phyloP scores from a whole-genome alignment of 2,888 invertebrate genomes.

The Peribatodes rhomboidaria region DNA sequence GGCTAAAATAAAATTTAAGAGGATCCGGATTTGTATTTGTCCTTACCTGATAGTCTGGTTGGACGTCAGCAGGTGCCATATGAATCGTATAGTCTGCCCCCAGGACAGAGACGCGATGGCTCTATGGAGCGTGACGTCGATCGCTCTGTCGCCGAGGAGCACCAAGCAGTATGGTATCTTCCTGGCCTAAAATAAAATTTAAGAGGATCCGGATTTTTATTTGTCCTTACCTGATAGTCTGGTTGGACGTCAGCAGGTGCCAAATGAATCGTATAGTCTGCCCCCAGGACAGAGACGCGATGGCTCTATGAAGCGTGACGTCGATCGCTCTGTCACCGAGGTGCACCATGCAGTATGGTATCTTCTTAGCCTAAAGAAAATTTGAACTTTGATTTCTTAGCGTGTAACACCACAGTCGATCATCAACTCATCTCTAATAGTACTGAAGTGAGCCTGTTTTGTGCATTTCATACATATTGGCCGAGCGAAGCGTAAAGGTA shows the following conservation, averaged over 20 bases:
- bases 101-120: conserved; percentile 94
- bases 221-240: conserved; percentile 90
- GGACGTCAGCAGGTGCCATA: conserved; percentile 94
- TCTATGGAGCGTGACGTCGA: conserved; percentile 95
- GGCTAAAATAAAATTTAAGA: not conserved
- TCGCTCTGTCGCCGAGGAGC: conserved; percentile 97
- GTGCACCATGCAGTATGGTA: conserved; percentile 91
- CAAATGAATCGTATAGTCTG: conserved; percentile 95
- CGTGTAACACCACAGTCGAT: not conserved
- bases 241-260: conserved; percentile 93
- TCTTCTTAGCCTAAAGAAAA: conserved; percentile 11
- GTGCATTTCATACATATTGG: too few species aligned
- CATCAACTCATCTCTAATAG: too few species aligned
- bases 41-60: conserved; percentile 93
- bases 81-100: conserved; percentile 95
- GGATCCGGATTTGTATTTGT: too few species aligned
- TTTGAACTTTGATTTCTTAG: not conserved
- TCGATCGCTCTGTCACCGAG: conserved; percentile 98
- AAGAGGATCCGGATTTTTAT: too few species aligned
- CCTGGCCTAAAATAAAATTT: conserved; percentile 1
- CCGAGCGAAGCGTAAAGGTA: too few species aligned
- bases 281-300: conserved; percentile 94
- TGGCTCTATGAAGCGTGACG: conserved; percentile 95
- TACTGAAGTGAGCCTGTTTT: too few species aligned
- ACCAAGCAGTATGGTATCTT: conserved; percentile 89